A percentile compares a stretch with the other conserved stretches of the same genome.
Evolutionary conservation across 2,888 invertebrate genomes (phyloP).

Genomic region (Latrodectus elegans): DNA sequence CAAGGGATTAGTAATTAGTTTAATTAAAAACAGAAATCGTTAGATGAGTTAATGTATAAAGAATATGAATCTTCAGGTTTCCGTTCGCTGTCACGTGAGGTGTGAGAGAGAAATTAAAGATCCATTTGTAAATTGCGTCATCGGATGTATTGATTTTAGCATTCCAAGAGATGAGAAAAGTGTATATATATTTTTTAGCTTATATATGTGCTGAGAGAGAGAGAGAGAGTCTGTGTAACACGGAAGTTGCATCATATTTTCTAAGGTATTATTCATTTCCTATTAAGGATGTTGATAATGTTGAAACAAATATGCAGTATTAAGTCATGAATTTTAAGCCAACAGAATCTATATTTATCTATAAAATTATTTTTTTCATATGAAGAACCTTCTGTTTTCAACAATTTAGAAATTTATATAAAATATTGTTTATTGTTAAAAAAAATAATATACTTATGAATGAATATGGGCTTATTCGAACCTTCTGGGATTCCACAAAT

Average conservation of each 20-base stretch:
- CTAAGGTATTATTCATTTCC: background rate
- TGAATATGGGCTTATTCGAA: too few relatives aligned
- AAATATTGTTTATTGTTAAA: too few relatives aligned
- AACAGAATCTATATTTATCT: too few relatives aligned
- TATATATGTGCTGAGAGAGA: background rate
- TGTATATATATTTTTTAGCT: background rate
- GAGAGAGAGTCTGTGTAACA: background rate
- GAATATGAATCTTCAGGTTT: background rate
- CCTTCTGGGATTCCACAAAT: too few relatives aligned
- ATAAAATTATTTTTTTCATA: too few relatives aligned
- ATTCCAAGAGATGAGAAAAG: background rate
- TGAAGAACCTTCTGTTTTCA: too few relatives aligned
- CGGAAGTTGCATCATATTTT: background rate
- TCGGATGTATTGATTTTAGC: conserved; percentile 2
- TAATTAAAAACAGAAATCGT: background rate
- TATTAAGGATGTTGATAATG: background rate
- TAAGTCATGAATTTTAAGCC: too few relatives aligned
- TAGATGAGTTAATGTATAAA: background rate
- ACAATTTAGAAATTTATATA: too few relatives aligned
- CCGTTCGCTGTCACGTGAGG: background rate
- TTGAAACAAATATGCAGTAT: too few relatives aligned
- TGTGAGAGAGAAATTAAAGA: background rate
- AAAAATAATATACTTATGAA: too few relatives aligned
- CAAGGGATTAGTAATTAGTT: background rate
- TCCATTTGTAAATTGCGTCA: background rate